Evolutionary conservation across 2,888 invertebrate species (phyloP), one percentile per base, ranked within the genome.

Genomic region (Synergus umbraculus): DNA sequence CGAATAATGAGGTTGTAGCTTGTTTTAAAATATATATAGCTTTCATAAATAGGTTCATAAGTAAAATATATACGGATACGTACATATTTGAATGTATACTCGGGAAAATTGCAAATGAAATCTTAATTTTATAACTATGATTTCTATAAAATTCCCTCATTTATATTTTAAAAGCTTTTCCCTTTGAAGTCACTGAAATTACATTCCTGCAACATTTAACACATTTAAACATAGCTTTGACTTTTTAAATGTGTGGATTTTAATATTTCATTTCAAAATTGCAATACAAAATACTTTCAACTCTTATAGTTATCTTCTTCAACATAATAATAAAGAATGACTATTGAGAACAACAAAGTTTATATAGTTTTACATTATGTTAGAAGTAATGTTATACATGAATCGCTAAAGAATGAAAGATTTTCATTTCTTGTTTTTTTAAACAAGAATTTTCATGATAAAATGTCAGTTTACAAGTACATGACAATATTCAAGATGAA

Each of bases 401-500:
- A 29, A 29, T 29, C 29, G 29, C 29, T 29, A 29, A 29, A 29
- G 29, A 29, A 29, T 29, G 29, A 29, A 29, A 29, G 29, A 29
- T 29, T 29, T 29, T 29, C 29, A 29, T 2, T 29, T 29, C 29
- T 29, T 29, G 29, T 29, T 29, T 9, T 18, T 9, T 58, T 29
- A 2, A 22, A 15, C 15, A 29, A 49, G 15, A 69, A 18, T 3
- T 69, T 22, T 69, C 46, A 46, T 15, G 29, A 46, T 49, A 22
- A 69, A 49, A 69, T 29, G 4, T 29, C 46, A 13, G 29, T 49
- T 49, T 46, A 46, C 29, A 49, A 46, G 12, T 49, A 15, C n/a
- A 41, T n/a, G 54, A 58, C 10, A 73, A 73, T 73, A 73, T 73
- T 73, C n/a, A 73, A 37, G 54, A 73, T 73, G 29, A 49, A 54